Base-by-base conservation (phyloP, 2,888 invertebrate genomes). In the Nephrocerus scutellatus region DNA sequence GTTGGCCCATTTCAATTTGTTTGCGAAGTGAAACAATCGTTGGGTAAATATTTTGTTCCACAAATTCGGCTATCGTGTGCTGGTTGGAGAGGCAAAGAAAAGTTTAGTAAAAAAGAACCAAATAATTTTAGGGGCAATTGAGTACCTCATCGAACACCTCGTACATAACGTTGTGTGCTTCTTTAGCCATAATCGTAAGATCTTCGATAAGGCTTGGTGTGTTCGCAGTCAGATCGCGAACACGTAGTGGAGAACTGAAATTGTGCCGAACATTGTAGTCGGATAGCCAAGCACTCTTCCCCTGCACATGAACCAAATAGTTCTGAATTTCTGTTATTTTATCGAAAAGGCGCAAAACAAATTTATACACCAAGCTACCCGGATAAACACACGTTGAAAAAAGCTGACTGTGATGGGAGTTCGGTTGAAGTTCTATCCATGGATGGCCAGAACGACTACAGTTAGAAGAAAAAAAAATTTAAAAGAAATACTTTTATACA, bases 241-340 rank as follows among this genome's bases (percentile, higher is more conserved):
- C 71, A 30, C 83, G 72, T 38, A 76, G 59, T 1, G 81, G 79
- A 36, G 80, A 77, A 46, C 79, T 77, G 56, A 79, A 83, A 55
- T 79, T 79, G 51, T 77, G 75, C n/a, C 75, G 68, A 5, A 80
- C 70, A 57, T 82, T 81, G 59, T 81, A 84, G 20, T 75, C 72
- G 15, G 82, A 80, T 71, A 84, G 72, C 83, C 83, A 84, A 20
- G 80, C 70, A 51, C 63, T 68, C 29, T 59, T 57, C 12, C 58
- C 59, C 1, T 58, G 53, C 2, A 65, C 60, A 39, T 64, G 61
- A 22, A 53, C 51, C 36, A 69, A 48, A 50, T 65, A 56, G 60
- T 67, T 42, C 60, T 65, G 53, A 7, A 60, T 52, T 47, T 72
- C 72, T 15, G 52, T 48, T 40, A 68, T 56, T 30, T 68, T 65